Evolutionary conservation across 64 coral and sea anemone genomes (phyloP).

Genomic region (Montipora cactus): DNA sequence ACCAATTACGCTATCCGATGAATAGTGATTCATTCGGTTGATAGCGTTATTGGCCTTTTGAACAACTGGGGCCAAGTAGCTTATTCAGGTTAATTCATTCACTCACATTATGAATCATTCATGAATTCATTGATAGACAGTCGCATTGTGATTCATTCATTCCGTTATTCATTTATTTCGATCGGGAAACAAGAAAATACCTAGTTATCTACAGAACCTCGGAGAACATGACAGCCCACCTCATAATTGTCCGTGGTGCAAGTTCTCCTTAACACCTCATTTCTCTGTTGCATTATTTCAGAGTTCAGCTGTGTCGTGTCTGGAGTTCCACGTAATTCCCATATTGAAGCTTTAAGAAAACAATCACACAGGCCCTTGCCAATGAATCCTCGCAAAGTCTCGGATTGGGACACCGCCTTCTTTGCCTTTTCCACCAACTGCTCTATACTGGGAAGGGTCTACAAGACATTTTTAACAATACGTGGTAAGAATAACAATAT

Average conservation of each 20-base stretch:
- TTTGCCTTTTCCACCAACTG: constrained; percentile 32
- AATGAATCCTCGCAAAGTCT: background rate
- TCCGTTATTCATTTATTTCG: background rate
- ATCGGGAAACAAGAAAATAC: background rate
- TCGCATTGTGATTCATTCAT: background rate
- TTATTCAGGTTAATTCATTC: too few species aligned
- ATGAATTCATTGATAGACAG: too few species aligned
- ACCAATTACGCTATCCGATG: too few species aligned
- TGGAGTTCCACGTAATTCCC: background rate
- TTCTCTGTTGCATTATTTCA: constrained; percentile 14
- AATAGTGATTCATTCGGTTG: too few species aligned
- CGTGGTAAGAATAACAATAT: background rate
- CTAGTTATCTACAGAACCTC: background rate
- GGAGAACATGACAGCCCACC: background rate
- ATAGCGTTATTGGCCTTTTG: too few species aligned
- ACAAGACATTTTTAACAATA: background rate
- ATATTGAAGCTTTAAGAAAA: constrained; percentile 48
- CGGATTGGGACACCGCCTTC: constrained; percentile 21
- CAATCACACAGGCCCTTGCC: constrained; percentile 46
- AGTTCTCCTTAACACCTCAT: constrained; percentile 5
- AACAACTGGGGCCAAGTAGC: too few species aligned
- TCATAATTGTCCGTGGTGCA: constrained; percentile 4
- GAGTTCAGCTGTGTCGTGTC: background rate
- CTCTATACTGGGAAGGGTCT: constrained; percentile 48
- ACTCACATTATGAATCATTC: too few species aligned